A percentile compares a stretch with the other conserved stretches of the same genome.
Conservation (phyloP, 2,888 invertebrate species). For the Nomada lathburiana region DNA sequence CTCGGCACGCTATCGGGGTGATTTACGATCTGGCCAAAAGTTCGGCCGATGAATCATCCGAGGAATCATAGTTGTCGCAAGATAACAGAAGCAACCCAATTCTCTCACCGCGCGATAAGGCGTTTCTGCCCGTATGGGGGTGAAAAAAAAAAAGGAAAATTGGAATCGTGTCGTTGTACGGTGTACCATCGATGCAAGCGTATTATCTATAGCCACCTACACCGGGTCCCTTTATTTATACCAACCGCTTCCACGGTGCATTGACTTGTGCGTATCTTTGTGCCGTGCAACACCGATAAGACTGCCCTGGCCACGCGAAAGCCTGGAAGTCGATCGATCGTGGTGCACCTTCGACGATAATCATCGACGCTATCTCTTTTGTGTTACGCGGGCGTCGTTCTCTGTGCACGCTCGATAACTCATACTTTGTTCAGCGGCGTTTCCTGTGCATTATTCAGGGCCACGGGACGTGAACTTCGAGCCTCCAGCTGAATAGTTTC, state of each 20-base stretch:
- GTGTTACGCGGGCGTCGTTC: background rate
- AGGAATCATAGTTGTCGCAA: background rate
- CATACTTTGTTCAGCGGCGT: conserved; percentile 42
- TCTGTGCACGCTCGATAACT: conserved; percentile 26
- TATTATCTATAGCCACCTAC: background rate
- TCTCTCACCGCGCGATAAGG: conserved; percentile 32
- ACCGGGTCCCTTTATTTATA: conserved; percentile 23
- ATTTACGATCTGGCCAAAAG: background rate
- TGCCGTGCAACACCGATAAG: conserved; percentile 7
- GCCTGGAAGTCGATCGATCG: conserved; percentile 34
- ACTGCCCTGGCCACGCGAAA: conserved; percentile 12
- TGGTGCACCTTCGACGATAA: conserved; percentile 36
- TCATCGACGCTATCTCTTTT: conserved; percentile 43
- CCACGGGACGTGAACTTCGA: conserved; percentile 35
- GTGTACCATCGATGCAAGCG: too few relatives aligned
- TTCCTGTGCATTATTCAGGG: conserved; percentile 43
- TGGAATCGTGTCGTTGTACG: background rate
- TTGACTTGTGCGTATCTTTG: conserved; percentile 52
- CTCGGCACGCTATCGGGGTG: background rate
- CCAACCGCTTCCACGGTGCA: conserved; percentile 32
- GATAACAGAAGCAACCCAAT: conserved; percentile 31
- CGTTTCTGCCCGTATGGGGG: background rate
- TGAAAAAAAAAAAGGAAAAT: background rate
- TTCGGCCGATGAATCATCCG: conserved; percentile 12
- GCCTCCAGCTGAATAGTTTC: conserved; percentile 29